Conservation (phyloP, 1,140 invertebrate genomes). For the Drosophila bipectinata region DNA sequence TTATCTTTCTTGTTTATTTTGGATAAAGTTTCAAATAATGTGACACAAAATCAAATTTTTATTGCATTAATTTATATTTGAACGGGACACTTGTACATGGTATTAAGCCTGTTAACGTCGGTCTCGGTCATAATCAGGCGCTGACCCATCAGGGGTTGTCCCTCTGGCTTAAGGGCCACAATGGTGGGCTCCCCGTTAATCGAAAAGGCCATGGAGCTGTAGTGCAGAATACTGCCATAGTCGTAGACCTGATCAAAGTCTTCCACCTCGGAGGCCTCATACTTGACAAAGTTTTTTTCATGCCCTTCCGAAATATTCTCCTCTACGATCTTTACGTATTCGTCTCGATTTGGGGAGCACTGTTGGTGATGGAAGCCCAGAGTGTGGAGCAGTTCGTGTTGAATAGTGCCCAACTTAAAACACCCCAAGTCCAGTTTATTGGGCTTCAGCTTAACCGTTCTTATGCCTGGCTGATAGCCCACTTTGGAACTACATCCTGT, state of each 20-base stretch:
- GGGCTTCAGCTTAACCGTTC: conserved; percentile 69
- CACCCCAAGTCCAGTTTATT: conserved; percentile 60
- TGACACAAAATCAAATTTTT: not conserved
- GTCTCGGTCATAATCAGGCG: conserved; percentile 85
- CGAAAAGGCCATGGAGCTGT: conserved; percentile 89
- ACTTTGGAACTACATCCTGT: conserved; percentile 84
- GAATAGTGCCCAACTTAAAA: conserved; percentile 85
- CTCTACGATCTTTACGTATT: conserved; percentile 88
- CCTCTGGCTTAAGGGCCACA: conserved; percentile 81
- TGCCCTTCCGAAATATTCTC: conserved; percentile 87
- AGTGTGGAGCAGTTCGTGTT: conserved; percentile 89
- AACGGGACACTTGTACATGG: conserved; percentile 85
- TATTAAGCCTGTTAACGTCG: conserved; percentile 85
- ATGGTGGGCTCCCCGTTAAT: conserved; percentile 89
- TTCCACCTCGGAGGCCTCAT: conserved; percentile 72
- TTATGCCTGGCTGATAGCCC: conserved; percentile 84
- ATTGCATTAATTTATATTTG: conserved; percentile 24
- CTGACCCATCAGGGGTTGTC: conserved; percentile 84
- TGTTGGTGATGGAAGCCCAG: conserved; percentile 91
- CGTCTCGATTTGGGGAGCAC: conserved; percentile 88
- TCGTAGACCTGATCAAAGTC: conserved; percentile 86
- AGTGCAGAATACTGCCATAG: conserved; percentile 89
- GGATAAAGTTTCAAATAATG: too few relatives aligned
- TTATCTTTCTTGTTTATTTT: too few relatives aligned
- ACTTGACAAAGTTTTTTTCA: conserved; percentile 86